These are phyloP conservation scores for Podocnemis expansa DNA, from an alignment of 2,113 vertebrate species.

Conservation along the genomic window DNA sequence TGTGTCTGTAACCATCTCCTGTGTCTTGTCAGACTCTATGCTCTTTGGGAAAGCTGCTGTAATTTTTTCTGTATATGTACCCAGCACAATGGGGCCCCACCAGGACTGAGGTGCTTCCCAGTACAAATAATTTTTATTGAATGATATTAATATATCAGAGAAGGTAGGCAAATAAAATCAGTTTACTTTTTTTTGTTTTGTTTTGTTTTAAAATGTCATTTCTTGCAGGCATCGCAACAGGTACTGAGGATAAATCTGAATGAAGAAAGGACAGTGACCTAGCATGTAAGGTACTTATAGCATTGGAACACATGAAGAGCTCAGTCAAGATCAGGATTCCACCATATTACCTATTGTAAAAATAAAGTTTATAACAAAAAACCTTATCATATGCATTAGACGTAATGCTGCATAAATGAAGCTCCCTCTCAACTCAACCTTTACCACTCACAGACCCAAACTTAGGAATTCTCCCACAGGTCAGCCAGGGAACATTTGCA, in stretches of 20 bases:
- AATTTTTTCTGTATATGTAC: background rate
- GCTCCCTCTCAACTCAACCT: background rate
- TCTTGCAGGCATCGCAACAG: background rate
- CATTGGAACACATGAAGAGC: background rate
- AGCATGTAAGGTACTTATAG: background rate
- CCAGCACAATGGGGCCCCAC: background rate
- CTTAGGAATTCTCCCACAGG: constrained; percentile 44
- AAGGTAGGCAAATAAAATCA: background rate
- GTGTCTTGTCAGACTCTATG: background rate
- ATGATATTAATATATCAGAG: too few species aligned
- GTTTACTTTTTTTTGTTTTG: background rate
- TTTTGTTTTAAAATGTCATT: background rate
- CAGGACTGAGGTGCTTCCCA: background rate
- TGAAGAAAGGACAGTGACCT: background rate
- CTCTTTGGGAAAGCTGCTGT: background rate
- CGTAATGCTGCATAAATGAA: constrained; percentile 29
- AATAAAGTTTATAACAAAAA: too few species aligned
- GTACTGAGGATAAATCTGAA: accelerated
- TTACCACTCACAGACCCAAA: constrained; percentile 12
- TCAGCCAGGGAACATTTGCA: constrained; percentile 4
- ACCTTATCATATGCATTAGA: background rate
- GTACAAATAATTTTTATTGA: too few species aligned
- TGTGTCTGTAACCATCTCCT: too few species aligned
- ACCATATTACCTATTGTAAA: too few species aligned
- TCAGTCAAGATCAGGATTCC: too few species aligned